These are phyloP conservation scores for Exaiptasia diaphana DNA, from an alignment of 64 coral and sea anemone species.

Conservation along the genomic window DNA sequence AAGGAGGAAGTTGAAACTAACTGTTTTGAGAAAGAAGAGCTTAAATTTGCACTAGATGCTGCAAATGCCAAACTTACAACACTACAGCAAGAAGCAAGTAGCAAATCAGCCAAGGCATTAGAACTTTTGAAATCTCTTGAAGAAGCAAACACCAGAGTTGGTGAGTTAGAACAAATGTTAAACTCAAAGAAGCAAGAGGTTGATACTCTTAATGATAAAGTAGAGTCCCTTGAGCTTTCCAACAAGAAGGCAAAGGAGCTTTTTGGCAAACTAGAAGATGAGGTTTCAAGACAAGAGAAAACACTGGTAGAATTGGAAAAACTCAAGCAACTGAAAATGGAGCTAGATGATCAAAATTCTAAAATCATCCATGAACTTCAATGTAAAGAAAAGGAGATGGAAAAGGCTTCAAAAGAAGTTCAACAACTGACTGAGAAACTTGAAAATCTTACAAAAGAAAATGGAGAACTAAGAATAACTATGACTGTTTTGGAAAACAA, in stretches of 20 bases:
- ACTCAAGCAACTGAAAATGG: too few relatives aligned
- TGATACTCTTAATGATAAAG: background rate
- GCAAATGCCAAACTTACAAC: background rate
- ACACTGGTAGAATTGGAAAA: background rate
- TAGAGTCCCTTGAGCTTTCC: background rate
- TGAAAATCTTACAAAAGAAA: background rate
- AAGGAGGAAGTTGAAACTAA: background rate
- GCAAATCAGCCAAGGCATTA: background rate
- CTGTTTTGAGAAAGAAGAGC: constrained; percentile 29
- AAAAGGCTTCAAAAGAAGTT: background rate
- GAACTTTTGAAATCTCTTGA: background rate
- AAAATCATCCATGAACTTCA: too few relatives aligned
- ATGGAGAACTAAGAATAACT: background rate
- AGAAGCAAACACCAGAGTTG: constrained; percentile 18
- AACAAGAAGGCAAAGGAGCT: background rate
- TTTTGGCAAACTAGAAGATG: background rate
- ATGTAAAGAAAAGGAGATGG: too few relatives aligned
- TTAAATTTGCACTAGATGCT: constrained; percentile 2
- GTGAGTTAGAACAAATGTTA: constrained; percentile 14
- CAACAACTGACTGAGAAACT: background rate
- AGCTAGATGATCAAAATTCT: background rate
- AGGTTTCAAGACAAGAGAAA: background rate
- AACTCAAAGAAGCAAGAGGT: background rate
- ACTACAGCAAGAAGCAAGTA: background rate
- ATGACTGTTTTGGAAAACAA: background rate